Percentiles rank a stretch among this genome's conserved stretches.
These are phyloP conservation scores for Poecilia latipinna DNA, from an alignment of 2,113 vertebrate genomes.

Conservation along the genomic window DNA sequence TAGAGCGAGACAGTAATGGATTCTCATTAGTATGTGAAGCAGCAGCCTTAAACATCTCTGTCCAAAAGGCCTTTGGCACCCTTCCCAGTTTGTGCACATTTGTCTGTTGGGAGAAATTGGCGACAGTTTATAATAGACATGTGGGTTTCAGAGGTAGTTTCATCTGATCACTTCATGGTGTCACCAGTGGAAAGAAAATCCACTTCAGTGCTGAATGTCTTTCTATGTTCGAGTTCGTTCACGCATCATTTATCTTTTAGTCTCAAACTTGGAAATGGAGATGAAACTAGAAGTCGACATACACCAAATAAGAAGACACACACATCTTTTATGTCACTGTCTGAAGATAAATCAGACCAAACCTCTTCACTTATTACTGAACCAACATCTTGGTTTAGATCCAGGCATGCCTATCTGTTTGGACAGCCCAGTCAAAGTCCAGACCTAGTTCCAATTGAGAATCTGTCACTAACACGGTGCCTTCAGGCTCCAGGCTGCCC, in stretches of 20 bases:
- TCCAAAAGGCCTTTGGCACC: slow-evolving; percentile 70
- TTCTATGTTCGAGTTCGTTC: neutral
- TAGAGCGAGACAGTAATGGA: slow-evolving; percentile 65
- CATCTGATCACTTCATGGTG: slow-evolving; percentile 14
- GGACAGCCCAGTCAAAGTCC: no score
- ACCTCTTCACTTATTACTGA: no score
- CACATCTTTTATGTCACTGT: no score
- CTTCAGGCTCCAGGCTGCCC: no score
- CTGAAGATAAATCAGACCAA: no score
- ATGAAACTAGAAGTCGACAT: no score
- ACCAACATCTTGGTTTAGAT: no score
- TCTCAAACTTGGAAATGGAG: neutral
- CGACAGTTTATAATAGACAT: slow-evolving; percentile 46
- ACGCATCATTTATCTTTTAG: neutral
- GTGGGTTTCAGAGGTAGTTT: slow-evolving; percentile 20
- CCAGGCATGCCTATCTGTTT: no score
- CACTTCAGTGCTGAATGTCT: neutral
- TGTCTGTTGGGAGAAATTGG: slow-evolving; percentile 51
- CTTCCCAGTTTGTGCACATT: slow-evolving; percentile 53
- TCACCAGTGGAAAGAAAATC: slow-evolving; percentile 6
- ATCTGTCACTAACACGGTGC: no score
- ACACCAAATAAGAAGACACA: no score
- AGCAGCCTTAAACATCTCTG: slow-evolving; percentile 69
- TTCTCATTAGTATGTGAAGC: slow-evolving; percentile 77
- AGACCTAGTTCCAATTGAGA: no score